phyloP scores from a whole-genome alignment of 1,140 invertebrate species.

The Listronotus bonariensis region DNA sequence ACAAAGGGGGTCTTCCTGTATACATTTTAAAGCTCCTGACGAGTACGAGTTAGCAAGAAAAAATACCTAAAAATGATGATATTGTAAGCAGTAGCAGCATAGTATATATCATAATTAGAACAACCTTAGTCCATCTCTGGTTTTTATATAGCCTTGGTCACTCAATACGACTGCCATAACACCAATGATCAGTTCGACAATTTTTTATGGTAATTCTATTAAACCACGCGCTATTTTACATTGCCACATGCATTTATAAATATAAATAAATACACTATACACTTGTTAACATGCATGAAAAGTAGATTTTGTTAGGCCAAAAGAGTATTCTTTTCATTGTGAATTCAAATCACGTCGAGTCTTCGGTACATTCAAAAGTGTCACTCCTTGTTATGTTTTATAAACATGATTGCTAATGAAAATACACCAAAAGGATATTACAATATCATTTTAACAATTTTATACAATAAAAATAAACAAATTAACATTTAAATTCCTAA shows the following conservation, averaged over 20 bases:
- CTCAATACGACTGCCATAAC: constrained; percentile 7
- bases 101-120: no score
- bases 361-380: constrained; percentile 28
- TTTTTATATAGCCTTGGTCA: neutral
- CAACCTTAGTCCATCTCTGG: neutral
- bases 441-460: no score
- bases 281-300: constrained; percentile 22
- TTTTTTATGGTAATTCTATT: constrained; percentile 17
- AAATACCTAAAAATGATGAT: no score
- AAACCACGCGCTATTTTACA: constrained; percentile 16
- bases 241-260: constrained; percentile 10
- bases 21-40: no score
- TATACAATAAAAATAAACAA: no score
- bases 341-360: constrained; percentile 10
- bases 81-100: no score
- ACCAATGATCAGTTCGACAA: constrained; percentile 1
- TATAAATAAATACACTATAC: constrained; percentile 13
- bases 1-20: no score
- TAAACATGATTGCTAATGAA: constrained; percentile 20
- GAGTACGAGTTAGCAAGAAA: no score
- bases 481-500: no score
- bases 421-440: neutral
- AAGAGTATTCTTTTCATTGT: constrained; percentile 1
- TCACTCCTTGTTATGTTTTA: constrained; percentile 15
- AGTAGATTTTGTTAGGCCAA: constrained; percentile 24